These are phyloP conservation scores for Threskiornis aethiopicus DNA, from an alignment of 2,797 vertebrate genomes.

Conservation along the genomic window DNA sequence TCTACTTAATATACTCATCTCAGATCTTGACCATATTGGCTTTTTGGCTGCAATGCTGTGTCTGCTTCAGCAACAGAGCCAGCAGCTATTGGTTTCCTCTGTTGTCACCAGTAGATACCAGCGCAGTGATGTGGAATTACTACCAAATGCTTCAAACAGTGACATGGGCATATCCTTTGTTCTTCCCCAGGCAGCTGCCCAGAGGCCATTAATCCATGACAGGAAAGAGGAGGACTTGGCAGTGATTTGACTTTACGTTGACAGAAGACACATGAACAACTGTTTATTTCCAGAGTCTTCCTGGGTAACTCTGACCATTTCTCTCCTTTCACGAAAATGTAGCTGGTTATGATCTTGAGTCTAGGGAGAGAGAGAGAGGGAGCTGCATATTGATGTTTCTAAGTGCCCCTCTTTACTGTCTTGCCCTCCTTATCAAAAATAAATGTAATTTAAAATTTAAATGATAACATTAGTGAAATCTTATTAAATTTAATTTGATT, in stretches of 20 bases:
- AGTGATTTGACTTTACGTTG: slow-evolving; percentile 24
- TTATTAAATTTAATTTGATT: neutral
- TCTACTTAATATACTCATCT: slow-evolving; percentile 31
- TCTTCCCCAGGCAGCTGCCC: slow-evolving; percentile 58
- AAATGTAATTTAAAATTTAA: slow-evolving; percentile 23
- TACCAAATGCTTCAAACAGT: slow-evolving; percentile 22
- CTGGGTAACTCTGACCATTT: neutral
- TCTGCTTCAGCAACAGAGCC: neutral
- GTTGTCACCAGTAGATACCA: slow-evolving; percentile 45
- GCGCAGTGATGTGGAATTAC: slow-evolving; percentile 31
- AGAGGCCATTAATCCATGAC: slow-evolving; percentile 40
- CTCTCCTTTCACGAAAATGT: neutral
- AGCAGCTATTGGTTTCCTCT: slow-evolving; percentile 24
- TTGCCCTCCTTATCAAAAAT: neutral
- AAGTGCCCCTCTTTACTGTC: neutral
- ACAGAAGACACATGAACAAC: slow-evolving; percentile 48
- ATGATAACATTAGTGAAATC: neutral
- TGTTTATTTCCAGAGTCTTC: slow-evolving; percentile 38
- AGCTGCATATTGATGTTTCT: neutral
- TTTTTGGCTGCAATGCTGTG: neutral
- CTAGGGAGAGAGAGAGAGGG: neutral
- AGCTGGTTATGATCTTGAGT: neutral
- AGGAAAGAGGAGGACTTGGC: slow-evolving; percentile 46
- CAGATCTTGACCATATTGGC: neutral
- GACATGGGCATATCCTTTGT: slow-evolving; percentile 23